Evolutionary conservation across 2,113 vertebrate genomes (phyloP).

Genomic region (Mesembrinibis cayennensis): DNA sequence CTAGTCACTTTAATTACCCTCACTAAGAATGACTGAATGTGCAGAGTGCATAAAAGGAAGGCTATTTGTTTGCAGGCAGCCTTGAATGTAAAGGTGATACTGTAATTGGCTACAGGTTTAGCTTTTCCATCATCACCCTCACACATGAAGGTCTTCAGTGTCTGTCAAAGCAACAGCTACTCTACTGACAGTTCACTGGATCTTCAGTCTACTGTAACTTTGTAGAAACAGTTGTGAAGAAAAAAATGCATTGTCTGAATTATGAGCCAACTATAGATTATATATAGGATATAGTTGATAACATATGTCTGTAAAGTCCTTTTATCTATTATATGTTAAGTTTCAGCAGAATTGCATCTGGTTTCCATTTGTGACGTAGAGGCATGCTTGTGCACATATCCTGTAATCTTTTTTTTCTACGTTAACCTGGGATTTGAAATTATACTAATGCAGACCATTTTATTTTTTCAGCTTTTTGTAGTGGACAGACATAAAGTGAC

Average conservation of each 20-base stretch:
- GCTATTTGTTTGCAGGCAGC: neutral
- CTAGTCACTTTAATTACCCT: neutral
- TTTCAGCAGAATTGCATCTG: neutral
- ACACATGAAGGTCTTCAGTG: neutral
- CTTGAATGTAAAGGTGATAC: neutral
- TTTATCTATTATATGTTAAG: neutral
- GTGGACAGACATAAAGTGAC: neutral
- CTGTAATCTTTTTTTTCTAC: neutral
- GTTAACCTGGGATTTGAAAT: neutral
- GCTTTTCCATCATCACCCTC: slow-evolving; percentile 18
- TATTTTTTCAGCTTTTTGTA: neutral
- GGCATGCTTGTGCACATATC: neutral
- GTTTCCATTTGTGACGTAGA: neutral
- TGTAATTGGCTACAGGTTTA: neutral
- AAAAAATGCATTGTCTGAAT: neutral
- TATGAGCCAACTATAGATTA: neutral
- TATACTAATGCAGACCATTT: neutral
- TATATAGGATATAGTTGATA: neutral
- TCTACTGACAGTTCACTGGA: neutral
- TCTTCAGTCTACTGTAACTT: neutral
- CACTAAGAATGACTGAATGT: neutral
- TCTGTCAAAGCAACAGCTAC: neutral
- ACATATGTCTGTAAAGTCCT: neutral
- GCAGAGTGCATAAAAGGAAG: neutral
- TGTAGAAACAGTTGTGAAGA: neutral